Percentiles rank a stretch among this genome's conserved stretches.
Evolutionary conservation across 2,113 vertebrate genomes (phyloP).

Genomic region (Peromyscus californicus): DNA sequence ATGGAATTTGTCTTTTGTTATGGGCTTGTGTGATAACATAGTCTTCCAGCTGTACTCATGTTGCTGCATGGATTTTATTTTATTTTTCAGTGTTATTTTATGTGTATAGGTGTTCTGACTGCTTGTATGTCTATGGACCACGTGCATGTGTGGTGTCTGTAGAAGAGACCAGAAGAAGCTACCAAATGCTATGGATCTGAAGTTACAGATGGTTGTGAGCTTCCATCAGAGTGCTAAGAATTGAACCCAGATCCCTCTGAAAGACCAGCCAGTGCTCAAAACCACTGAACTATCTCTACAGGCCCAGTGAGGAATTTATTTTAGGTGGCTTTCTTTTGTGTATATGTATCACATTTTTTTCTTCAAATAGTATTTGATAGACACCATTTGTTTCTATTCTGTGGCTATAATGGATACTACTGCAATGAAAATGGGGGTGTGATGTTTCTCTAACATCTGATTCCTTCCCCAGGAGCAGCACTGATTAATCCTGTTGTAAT

Average conservation of each 20-base stretch:
- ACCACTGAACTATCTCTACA: not conserved
- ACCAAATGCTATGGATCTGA: not conserved
- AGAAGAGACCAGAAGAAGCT: not conserved
- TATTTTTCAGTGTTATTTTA: not conserved
- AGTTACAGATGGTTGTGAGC: not conserved
- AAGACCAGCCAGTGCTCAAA: not conserved
- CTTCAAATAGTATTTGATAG: not conserved
- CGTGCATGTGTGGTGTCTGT: not conserved
- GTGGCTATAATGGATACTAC: not conserved
- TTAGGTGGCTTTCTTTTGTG: not conserved
- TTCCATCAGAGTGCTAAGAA: not conserved
- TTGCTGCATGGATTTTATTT: not conserved
- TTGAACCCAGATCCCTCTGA: not conserved
- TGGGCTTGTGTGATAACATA: not conserved
- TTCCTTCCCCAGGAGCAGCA: too few species aligned
- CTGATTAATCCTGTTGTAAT: not conserved
- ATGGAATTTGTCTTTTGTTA: not conserved
- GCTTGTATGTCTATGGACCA: not conserved
- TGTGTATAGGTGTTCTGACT: not conserved
- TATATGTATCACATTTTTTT: not conserved
- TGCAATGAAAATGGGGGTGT: not conserved
- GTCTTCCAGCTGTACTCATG: not conserved
- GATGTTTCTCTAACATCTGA: not conserved
- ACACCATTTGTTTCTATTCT: not conserved
- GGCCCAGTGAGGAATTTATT: not conserved